A percentile compares a stretch with the other conserved stretches of the same genome.
Evolutionary conservation across 2,888 invertebrate species (phyloP).

Genomic region (Himalopsyche japonica): DNA sequence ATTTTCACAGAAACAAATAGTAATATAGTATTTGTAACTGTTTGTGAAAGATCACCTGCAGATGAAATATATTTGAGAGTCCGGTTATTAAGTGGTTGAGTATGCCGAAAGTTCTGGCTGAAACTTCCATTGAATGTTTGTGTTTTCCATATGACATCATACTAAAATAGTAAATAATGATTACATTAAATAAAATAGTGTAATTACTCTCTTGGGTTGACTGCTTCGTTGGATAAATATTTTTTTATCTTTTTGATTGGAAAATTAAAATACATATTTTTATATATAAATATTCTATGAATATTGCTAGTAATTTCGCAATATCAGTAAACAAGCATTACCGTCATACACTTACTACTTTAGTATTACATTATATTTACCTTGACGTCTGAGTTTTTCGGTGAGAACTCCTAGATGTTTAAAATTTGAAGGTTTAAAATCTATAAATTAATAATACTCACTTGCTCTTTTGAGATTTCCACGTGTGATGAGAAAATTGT

Average conservation of each 20-base stretch:
- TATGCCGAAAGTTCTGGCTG: slow-evolving; percentile 51
- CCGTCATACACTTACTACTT: too few species aligned
- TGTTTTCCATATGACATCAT: slow-evolving; percentile 42
- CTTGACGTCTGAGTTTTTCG: too few species aligned
- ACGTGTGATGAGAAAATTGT: slow-evolving; percentile 59
- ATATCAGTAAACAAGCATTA: too few species aligned
- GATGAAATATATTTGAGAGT: slow-evolving; percentile 42
- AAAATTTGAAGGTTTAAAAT: too few species aligned
- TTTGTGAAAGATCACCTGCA: background rate
- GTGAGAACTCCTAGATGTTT: too few species aligned
- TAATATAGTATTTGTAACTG: background rate
- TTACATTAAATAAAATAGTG: background rate
- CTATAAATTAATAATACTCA: slow-evolving; percentile 41
- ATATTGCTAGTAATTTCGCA: too few species aligned
- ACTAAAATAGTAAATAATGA: slow-evolving; percentile 39
- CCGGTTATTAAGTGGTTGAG: slow-evolving; percentile 48
- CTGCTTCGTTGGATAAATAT: background rate
- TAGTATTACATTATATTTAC: too few species aligned
- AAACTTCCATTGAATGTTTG: slow-evolving; percentile 42
- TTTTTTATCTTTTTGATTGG: too few species aligned
- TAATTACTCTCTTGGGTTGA: background rate
- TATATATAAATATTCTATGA: too few species aligned
- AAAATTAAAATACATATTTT: too few species aligned
- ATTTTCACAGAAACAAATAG: background rate
- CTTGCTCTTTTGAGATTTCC: slow-evolving; percentile 51